A percentile compares a stretch with the other conserved stretches of the same genome.
phyloP scores from a whole-genome alignment of 2,113 vertebrate species.

The Addax nasomaculatus region DNA sequence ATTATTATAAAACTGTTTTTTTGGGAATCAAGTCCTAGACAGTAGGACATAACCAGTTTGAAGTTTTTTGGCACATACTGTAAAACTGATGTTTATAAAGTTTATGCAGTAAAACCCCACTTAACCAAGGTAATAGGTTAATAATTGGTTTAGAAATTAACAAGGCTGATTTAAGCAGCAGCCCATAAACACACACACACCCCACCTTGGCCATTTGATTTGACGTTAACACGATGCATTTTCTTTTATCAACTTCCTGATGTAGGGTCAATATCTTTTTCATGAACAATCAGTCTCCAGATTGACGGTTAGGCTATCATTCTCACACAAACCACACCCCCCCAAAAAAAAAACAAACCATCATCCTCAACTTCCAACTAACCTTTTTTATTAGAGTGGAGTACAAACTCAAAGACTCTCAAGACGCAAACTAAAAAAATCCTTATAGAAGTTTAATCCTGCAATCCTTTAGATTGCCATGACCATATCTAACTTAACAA shows the following conservation, averaged over 20 bases:
- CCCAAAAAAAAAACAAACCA: not conserved
- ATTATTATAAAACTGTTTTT: not conserved
- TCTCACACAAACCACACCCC: not conserved
- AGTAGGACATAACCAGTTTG: not conserved
- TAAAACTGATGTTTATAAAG: not conserved
- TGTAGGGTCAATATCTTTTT: not conserved
- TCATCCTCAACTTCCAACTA: not conserved
- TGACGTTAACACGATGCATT: not conserved
- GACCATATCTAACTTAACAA: not conserved
- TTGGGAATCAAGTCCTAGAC: not conserved
- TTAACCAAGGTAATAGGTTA: not conserved
- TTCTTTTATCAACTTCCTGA: not conserved
- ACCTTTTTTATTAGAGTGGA: not conserved
- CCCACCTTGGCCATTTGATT: not conserved
- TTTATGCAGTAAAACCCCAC: not conserved
- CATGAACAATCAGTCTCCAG: not conserved
- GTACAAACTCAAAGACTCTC: not conserved
- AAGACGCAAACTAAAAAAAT: not conserved
- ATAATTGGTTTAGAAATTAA: not conserved
- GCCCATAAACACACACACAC: not conserved
- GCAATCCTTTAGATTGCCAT: not conserved
- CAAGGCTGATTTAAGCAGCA: not conserved
- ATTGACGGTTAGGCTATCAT: not conserved
- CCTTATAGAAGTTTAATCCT: not conserved
- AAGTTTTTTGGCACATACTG: not conserved